phyloP scores from a whole-genome alignment of 92 coral and sea anemone genomes.

The Palythoa grandis region DNA sequence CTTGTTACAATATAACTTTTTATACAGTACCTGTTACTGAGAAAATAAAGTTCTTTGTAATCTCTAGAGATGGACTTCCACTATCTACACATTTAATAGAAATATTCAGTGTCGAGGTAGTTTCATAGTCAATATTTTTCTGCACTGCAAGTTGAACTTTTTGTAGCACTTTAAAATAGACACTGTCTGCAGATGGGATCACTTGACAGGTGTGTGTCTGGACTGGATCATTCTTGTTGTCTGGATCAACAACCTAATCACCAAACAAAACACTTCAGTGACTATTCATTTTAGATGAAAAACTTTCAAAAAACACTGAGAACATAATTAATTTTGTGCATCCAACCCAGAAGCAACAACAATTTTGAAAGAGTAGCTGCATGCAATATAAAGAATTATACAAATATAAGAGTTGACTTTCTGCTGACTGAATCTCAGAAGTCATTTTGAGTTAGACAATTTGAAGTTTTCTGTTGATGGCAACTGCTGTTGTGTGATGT shows the following conservation, averaged over 20 bases:
- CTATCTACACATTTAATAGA: constrained; percentile 79
- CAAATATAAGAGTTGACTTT: too few relatives aligned
- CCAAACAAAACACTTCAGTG: neutral
- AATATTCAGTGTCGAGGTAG: constrained; percentile 50
- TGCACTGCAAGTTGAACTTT: constrained; percentile 69
- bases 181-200: constrained; percentile 60
- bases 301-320: neutral
- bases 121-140: constrained; percentile 67
- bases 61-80: constrained; percentile 68
- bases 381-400: too few relatives aligned
- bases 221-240: constrained; percentile 65
- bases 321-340: too few relatives aligned
- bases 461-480: too few relatives aligned
- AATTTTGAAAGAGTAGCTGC: too few relatives aligned
- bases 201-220: constrained; percentile 80
- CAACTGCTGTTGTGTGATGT: neutral
- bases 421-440: too few relatives aligned
- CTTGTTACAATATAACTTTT: too few relatives aligned
- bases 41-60: constrained; percentile 59
- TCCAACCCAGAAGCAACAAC: too few relatives aligned
- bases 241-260: constrained; percentile 89
- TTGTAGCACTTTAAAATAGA: constrained; percentile 61
- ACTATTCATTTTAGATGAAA: neutral
- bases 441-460: too few relatives aligned
- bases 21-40: constrained; percentile 63